Percentiles rank a stretch among this genome's conserved stretches.
Evolutionary conservation across 1,140 invertebrate species (phyloP).

Genomic region (Lysiphlebus fabarum): DNA sequence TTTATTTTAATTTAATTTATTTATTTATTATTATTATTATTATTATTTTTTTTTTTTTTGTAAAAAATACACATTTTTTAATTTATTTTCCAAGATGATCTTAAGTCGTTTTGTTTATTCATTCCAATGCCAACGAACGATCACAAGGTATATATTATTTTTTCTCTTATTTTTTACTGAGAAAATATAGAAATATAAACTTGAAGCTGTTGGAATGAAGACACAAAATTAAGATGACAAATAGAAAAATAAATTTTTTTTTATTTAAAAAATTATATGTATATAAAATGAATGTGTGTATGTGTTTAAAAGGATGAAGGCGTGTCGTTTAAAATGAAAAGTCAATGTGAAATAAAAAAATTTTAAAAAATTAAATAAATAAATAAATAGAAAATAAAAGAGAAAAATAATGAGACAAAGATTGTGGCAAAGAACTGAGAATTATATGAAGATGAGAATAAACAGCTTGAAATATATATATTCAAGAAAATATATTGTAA

Average conservation of each 20-base stretch:
- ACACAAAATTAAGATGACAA: too few relatives aligned
- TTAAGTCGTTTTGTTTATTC: constrained; percentile 18
- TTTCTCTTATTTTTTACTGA: too few relatives aligned
- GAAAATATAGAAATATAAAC: too few relatives aligned
- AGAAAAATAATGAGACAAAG: neutral
- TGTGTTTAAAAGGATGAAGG: neutral
- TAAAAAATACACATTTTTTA: too few relatives aligned
- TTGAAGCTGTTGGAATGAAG: too few relatives aligned
- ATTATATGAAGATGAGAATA: constrained; percentile 9
- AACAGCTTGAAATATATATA: constrained; percentile 2
- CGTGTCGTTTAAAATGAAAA: neutral
- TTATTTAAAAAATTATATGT: too few relatives aligned
- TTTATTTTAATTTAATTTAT: neutral
- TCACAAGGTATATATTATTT: constrained; percentile 4
- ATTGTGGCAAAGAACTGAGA: neutral
- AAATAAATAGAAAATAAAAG: constrained; percentile 6
- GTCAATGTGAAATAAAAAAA: neutral
- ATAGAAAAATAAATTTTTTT: too few relatives aligned
- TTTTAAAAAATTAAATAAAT: neutral
- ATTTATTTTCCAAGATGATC: neutral
- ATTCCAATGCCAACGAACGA: constrained; percentile 20
- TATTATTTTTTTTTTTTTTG: too few relatives aligned
- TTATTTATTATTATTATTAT: too few relatives aligned
- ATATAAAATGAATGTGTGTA: neutral
- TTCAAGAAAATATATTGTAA: too few relatives aligned